Conservation (phyloP, 2,888 invertebrate genomes). For the Diplolepis rosae region DNA sequence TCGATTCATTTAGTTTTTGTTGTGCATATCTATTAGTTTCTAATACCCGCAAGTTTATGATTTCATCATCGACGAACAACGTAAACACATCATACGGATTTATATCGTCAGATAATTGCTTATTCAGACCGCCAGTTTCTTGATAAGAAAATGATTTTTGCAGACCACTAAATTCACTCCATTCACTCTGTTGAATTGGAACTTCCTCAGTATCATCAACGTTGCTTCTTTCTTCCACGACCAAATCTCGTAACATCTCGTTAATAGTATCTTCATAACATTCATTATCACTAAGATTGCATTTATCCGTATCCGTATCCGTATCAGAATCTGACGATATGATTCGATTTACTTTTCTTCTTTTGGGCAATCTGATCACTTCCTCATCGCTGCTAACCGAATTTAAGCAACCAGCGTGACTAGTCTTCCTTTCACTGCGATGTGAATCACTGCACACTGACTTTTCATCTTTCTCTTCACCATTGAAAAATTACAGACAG, state of each 20-base stretch:
- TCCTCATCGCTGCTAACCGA: conserved; percentile 42
- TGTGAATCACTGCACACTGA: too few relatives aligned
- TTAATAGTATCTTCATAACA: conserved; percentile 41
- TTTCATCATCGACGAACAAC: conserved; percentile 42
- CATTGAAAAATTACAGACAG: too few relatives aligned
- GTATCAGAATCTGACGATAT: conserved; percentile 41
- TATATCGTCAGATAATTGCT: conserved; percentile 34
- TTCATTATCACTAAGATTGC: conserved; percentile 42
- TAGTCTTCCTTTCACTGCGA: conserved; percentile 25
- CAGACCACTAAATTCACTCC: conserved; percentile 37
- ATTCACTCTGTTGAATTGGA: conserved; percentile 35
- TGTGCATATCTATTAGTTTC: too few relatives aligned
- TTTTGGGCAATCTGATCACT: conserved; percentile 36
- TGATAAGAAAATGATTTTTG: conserved; percentile 37
- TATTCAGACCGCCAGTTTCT: conserved; percentile 36
- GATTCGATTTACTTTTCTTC: conserved; percentile 40
- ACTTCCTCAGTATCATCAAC: conserved; percentile 36
- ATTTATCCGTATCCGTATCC: conserved; percentile 42
- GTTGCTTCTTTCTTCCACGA: conserved; percentile 38
- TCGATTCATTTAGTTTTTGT: too few relatives aligned
- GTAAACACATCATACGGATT: conserved; percentile 41
- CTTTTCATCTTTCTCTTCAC: too few relatives aligned
- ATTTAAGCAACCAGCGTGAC: conserved; percentile 37
- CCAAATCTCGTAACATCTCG: conserved; percentile 43
- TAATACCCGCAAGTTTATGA: conserved; percentile 41